Base-by-base conservation (phyloP, 2,113 vertebrate genomes). In the Percina caprodes region DNA sequence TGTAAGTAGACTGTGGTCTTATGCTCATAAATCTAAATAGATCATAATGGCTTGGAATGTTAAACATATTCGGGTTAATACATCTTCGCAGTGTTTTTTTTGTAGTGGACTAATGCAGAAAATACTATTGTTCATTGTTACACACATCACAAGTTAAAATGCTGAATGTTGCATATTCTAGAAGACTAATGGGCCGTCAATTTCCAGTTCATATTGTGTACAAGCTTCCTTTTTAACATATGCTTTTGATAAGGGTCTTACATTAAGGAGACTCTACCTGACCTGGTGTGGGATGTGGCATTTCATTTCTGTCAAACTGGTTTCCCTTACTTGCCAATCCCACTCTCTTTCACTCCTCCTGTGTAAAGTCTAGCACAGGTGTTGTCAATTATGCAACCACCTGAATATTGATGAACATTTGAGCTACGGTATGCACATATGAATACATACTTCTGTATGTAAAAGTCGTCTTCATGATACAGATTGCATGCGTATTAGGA, bases 341-440 rank as follows among this genome's bases (percentile, higher is more conserved):
- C 1, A 6, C 79, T 89, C 85, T 71, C 55, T 77, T 61, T 5
- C 79, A 60, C 69, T 83, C 77, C 79, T 80, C 69, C 54, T 66
- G 80, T 85, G 63, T 84, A 71, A 54, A 62, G 67, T 65, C 75
- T 49, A 74, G 84, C 73, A 79, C 87, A 77, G 66, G 78, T 89
- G 79, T 86, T 83, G 86, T 88, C 59, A 63, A 78, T 93, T 93
- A 88, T 79, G 77, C 86, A 93, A 92, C 78, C 49, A 24, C 61
- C 52, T 91, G 90, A 92, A 92, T 91, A 93, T 92, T 92, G 90
- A 89, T 90, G 84, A 88, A 84, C 69, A 81, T 78, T 67, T 77
- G 59, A 83, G 80, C 80, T 69, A 79, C 70, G 72, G 61, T 48
- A 69, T 70, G 52, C 78, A 79, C 84, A 76, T 81, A 83, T 66